Percentiles rank a stretch among this genome's conserved stretches.
These are phyloP conservation scores for Choloepus hoffmanni DNA, from an alignment of 2,113 vertebrate species.

Conservation along the genomic window DNA sequence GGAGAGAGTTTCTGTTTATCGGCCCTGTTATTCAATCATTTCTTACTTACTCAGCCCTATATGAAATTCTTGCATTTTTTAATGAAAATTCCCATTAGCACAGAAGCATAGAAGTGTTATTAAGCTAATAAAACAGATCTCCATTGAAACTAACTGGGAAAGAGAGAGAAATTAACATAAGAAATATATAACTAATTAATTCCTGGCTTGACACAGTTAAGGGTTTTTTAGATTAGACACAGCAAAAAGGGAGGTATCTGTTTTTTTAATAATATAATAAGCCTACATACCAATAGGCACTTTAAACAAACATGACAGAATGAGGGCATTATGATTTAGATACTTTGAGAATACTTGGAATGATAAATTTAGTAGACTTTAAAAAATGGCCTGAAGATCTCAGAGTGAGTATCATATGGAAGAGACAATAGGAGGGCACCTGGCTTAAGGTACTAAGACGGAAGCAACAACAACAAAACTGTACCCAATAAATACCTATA, in stretches of 20 bases:
- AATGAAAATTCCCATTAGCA: constrained; percentile 62
- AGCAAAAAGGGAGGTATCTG: constrained; percentile 61
- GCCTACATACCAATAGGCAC: constrained; percentile 75
- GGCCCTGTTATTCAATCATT: constrained; percentile 50
- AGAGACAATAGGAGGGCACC: constrained; percentile 1
- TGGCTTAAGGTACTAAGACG: background rate
- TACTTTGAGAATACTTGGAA: constrained; percentile 55
- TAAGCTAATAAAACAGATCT: constrained; percentile 71
- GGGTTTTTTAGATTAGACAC: constrained; percentile 53
- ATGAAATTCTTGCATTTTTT: constrained; percentile 69
- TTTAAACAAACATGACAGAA: constrained; percentile 85
- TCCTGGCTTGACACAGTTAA: constrained; percentile 69
- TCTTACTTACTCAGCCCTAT: constrained; percentile 58
- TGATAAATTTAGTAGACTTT: constrained; percentile 70
- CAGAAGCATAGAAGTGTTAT: constrained; percentile 59
- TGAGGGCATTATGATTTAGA: constrained; percentile 73
- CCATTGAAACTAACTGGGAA: constrained; percentile 71
- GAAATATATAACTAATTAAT: constrained; percentile 73
- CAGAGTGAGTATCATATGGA: background rate
- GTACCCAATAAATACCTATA: background rate
- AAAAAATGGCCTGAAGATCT: constrained; percentile 58
- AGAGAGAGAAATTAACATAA: constrained; percentile 68
- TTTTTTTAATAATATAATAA: constrained; percentile 71
- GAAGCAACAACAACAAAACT: background rate
- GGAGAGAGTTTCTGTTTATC: background rate